Evolutionary conservation across 35 echinoderm and acorn worm genomes (phyloP).

Genomic region (Heliocidaris erythrogramma): DNA sequence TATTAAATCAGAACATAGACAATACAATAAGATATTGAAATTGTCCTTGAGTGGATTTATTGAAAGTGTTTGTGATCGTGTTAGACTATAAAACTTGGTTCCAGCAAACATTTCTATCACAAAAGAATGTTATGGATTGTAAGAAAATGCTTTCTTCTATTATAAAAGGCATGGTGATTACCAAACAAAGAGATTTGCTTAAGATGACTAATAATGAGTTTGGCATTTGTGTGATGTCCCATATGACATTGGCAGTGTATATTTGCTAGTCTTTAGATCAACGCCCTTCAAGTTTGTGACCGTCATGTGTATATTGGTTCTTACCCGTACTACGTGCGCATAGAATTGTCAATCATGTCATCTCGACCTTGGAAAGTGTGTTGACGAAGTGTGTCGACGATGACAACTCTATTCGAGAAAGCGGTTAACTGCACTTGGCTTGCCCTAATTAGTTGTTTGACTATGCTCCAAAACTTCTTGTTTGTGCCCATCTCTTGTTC

Average conservation of each 20-base stretch:
- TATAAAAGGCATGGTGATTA: background rate
- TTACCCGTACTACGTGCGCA: background rate
- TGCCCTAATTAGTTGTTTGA: background rate
- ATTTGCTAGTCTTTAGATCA: background rate
- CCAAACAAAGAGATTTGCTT: background rate
- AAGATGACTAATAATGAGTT: slow-evolving; percentile 13
- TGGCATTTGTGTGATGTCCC: background rate
- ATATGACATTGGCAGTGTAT: background rate
- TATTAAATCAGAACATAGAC: background rate
- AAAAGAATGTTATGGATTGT: background rate
- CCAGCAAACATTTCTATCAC: background rate
- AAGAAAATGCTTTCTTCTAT: background rate
- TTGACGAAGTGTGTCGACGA: background rate
- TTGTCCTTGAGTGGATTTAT: background rate
- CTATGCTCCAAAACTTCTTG: background rate
- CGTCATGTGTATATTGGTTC: background rate
- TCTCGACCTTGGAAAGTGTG: slow-evolving; percentile 6
- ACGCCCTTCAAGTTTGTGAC: background rate
- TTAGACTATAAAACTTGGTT: background rate
- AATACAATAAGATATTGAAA: background rate
- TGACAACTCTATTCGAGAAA: background rate
- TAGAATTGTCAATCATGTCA: background rate
- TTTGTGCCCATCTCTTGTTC: background rate
- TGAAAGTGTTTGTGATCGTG: background rate
- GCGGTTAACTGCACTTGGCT: background rate